phyloP scores from a whole-genome alignment of 2,113 vertebrate genomes.

The Ceratotherium simum region DNA sequence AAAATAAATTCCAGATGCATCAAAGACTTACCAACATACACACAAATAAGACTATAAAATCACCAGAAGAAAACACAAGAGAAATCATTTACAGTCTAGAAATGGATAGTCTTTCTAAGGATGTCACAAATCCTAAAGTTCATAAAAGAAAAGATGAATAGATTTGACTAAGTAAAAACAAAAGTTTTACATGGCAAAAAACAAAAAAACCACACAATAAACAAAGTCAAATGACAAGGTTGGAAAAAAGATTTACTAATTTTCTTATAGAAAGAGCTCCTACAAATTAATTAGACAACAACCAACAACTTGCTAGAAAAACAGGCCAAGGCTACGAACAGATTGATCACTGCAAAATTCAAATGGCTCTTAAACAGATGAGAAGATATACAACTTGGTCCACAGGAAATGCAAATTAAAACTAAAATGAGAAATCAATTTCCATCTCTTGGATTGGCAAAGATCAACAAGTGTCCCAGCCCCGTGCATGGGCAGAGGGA shows the following conservation, averaged over 20 bases:
- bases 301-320: not conserved
- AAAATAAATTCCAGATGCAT: not conserved
- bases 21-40: not conserved
- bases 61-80: not conserved
- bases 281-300: not conserved
- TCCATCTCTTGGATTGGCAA: not conserved
- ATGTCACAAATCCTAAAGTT: not conserved
- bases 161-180: not conserved
- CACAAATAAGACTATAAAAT: not conserved
- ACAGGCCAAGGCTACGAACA: not conserved
- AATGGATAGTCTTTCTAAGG: not conserved
- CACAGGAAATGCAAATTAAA: not conserved
- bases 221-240: not conserved
- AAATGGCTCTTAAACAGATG: not conserved
- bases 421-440: not conserved
- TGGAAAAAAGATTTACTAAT: not conserved
- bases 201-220: not conserved
- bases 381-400: not conserved
- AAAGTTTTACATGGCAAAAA: not conserved
- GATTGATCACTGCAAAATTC: not conserved
- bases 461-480: not conserved
- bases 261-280: not conserved
- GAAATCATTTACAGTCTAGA: not conserved
- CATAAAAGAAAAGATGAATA: not conserved
- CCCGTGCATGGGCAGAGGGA: not conserved